Percentiles rank a stretch among this genome's conserved stretches.
phyloP scores from a whole-genome alignment of 2,113 vertebrate species.

The Okapia johnstoni region DNA sequence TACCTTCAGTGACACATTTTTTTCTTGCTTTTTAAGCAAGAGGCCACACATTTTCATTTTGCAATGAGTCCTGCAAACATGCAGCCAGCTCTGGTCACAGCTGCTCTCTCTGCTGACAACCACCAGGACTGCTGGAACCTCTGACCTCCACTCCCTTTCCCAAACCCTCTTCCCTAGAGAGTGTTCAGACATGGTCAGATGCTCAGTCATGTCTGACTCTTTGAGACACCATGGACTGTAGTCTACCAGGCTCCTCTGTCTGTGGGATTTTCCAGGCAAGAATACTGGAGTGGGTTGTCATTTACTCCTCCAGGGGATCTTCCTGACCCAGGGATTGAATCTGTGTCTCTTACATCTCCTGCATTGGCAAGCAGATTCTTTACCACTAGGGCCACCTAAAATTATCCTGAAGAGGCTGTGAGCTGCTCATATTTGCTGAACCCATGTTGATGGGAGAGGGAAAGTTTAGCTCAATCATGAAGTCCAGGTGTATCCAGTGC shows the following conservation, averaged over 20 bases:
- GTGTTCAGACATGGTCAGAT: not conserved
- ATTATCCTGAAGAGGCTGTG: not conserved
- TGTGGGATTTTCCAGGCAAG: not conserved
- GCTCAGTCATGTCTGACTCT: not conserved
- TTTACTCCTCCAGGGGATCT: not conserved
- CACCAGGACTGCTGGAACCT: not conserved
- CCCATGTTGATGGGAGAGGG: not conserved
- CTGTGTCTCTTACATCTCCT: not conserved
- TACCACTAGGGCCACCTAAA: not conserved
- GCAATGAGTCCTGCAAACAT: not conserved
- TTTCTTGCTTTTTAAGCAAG: not conserved
- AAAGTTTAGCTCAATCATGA: not conserved
- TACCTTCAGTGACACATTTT: not conserved
- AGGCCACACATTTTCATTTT: not conserved
- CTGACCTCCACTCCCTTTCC: not conserved
- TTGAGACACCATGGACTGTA: not conserved
- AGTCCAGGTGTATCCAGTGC: slow-evolving; percentile 5
- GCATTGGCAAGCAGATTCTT: not conserved
- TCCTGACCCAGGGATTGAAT: not conserved
- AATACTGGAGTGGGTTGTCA: not conserved
- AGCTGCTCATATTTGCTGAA: not conserved
- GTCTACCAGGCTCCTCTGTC: not conserved
- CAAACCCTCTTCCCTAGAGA: not conserved
- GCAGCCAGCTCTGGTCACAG: too few species aligned
- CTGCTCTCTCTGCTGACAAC: not conserved